Conservation (phyloP, 53 echinoderm and acorn worm genomes). For the Echinarachnius parma region DNA sequence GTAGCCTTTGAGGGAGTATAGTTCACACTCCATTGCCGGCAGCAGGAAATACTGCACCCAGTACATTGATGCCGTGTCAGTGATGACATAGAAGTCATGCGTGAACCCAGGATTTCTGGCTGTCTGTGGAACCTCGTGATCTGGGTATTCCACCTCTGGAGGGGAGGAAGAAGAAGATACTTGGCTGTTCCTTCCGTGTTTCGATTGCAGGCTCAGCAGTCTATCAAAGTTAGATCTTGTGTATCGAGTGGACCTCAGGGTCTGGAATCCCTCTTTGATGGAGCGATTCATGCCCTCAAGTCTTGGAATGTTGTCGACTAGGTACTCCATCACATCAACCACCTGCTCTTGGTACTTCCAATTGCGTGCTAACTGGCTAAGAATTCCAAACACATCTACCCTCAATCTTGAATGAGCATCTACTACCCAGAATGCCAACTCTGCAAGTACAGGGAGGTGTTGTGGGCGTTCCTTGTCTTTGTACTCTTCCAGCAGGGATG, state of each 20-base stretch:
- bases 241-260: not conserved
- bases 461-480: not conserved
- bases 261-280: not conserved
- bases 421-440: constrained; percentile 27
- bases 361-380: no score
- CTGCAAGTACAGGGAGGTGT: constrained; percentile 32
- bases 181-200: no score
- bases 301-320: not conserved
- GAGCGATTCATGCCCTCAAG: not conserved
- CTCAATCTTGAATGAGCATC: constrained; percentile 2
- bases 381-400: no score
- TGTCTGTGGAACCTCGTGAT: no score
- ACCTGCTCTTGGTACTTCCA: constrained; percentile 1
- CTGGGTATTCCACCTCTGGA: no score
- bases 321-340: constrained; percentile 28
- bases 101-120: constrained; percentile 11
- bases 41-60: no score
- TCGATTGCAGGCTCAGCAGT: not conserved
- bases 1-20: constrained; percentile 7
- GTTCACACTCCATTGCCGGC: constrained; percentile 15
- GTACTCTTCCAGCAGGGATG: constrained; percentile 13
- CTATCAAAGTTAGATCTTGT: not conserved
- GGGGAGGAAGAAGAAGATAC: no score
- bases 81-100: no score
- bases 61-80: no score